Percentiles rank a stretch among this genome's conserved stretches.
Evolutionary conservation across 92 coral and sea anemone species (phyloP).

Genomic region (Zoanthus sansibaricus): DNA sequence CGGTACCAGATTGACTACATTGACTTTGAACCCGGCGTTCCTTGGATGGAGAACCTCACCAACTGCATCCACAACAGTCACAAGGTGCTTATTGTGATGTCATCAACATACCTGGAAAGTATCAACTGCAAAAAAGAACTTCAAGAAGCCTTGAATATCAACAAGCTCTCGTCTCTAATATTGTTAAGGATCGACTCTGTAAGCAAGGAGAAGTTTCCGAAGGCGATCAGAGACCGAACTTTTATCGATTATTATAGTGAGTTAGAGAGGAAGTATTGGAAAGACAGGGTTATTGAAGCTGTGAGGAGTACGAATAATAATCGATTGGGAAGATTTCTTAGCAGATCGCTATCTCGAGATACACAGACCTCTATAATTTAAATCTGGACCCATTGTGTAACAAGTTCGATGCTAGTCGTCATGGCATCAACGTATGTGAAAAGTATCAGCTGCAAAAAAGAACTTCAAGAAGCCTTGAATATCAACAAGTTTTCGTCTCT

Average conservation of each 20-base stretch:
- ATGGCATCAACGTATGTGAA: neutral
- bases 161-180: slow-evolving; percentile 4
- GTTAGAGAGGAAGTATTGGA: slow-evolving; percentile 8
- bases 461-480: slow-evolving; percentile 23
- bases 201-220: slow-evolving; percentile 2
- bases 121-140: slow-evolving; percentile 27
- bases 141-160: slow-evolving; percentile 7
- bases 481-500: slow-evolving; percentile 6
- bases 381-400: neutral
- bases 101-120: neutral
- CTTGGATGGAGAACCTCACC: slow-evolving; percentile 25
- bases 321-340: neutral
- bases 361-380: neutral
- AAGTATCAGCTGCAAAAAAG: slow-evolving; percentile 18
- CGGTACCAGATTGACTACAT: slow-evolving; percentile 17
- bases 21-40: slow-evolving; percentile 24
- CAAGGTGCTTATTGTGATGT: slow-evolving; percentile 5
- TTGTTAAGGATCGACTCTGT: slow-evolving; percentile 13
- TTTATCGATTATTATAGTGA: slow-evolving; percentile 9
- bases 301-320: neutral
- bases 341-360: slow-evolving; percentile 7
- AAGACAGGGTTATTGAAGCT: slow-evolving; percentile 10
- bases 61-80: neutral
- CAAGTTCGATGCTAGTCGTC: neutral
- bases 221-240: slow-evolving; percentile 8